phyloP scores from a whole-genome alignment of 2,113 vertebrate genomes.

The Myotis yumanensis region DNA sequence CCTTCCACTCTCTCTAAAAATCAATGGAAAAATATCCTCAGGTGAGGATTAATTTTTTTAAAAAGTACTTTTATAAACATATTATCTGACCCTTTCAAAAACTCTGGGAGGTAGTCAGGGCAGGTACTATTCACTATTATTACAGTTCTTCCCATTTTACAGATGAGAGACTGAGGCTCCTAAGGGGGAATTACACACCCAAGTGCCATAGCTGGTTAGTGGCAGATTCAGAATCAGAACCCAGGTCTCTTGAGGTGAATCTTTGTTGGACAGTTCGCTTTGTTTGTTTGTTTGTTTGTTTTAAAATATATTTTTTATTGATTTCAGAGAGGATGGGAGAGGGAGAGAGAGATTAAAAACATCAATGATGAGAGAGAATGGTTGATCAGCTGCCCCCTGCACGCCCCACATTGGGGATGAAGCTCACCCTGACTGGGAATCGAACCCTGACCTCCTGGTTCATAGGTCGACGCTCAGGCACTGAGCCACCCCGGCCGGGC shows the following conservation, averaged over 20 bases:
- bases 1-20: too few relatives aligned
- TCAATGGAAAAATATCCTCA: too few relatives aligned
- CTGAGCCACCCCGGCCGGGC: too few relatives aligned
- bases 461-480: too few relatives aligned
- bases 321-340: too few relatives aligned
- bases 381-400: too few relatives aligned
- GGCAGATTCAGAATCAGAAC: neutral
- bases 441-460: too few relatives aligned
- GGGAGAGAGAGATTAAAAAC: too few relatives aligned
- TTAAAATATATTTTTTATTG: too few relatives aligned
- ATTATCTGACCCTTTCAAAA: neutral
- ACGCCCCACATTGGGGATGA: too few relatives aligned
- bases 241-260: neutral
- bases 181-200: neutral
- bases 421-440: too few relatives aligned
- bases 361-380: too few relatives aligned
- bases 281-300: neutral
- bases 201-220: neutral
- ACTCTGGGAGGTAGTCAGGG: neutral
- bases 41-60: neutral
- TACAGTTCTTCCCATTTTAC: neutral
- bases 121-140: neutral
- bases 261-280: neutral
- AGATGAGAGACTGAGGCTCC: neutral
- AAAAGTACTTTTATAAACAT: neutral